Conservation (phyloP, 2,113 vertebrate genomes). For the Acanthochromis polyacanthus region DNA sequence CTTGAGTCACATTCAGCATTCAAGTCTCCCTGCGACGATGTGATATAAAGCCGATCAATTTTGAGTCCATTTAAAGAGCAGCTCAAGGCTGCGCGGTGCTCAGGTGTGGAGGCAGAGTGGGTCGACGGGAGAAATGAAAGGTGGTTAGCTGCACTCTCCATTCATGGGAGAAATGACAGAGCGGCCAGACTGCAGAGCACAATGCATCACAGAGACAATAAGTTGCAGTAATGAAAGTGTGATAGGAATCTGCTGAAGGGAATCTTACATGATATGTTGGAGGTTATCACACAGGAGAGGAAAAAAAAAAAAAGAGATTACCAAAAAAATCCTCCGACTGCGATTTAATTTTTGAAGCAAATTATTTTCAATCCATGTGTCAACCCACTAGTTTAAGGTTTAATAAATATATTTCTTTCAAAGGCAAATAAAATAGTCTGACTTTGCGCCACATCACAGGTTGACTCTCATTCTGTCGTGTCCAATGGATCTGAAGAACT, state of each 20-base stretch:
- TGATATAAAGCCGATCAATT: constrained; percentile 67
- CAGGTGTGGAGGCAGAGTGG: constrained; percentile 69
- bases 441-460: constrained; percentile 73
- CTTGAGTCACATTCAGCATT: constrained; percentile 42
- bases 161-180: constrained; percentile 59
- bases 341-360: constrained; percentile 51
- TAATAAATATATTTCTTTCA: constrained; percentile 28
- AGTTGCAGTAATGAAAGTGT: constrained; percentile 80
- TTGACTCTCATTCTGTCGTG: constrained; percentile 97
- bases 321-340: not conserved
- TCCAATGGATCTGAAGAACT: constrained; percentile 99
- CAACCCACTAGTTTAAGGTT: constrained; percentile 1
- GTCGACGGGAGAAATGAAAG: constrained; percentile 71
- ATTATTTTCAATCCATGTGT: constrained; percentile 17
- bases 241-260: constrained; percentile 80
- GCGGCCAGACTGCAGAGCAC: constrained; percentile 49
- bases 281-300: constrained; percentile 44
- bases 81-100: constrained; percentile 62
- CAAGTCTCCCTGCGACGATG: constrained; percentile 56
- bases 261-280: constrained; percentile 64
- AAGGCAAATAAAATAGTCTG: constrained; percentile 6
- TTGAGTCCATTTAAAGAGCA: constrained; percentile 69
- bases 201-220: constrained; percentile 78
- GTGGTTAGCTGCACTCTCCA: constrained; percentile 61
- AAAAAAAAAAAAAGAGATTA: constrained; percentile 17